A percentile compares a stretch with the other conserved stretches of the same genome.
phyloP scores from a whole-genome alignment of 2,113 vertebrate genomes.

The Campylomormyrus tamandua region DNA sequence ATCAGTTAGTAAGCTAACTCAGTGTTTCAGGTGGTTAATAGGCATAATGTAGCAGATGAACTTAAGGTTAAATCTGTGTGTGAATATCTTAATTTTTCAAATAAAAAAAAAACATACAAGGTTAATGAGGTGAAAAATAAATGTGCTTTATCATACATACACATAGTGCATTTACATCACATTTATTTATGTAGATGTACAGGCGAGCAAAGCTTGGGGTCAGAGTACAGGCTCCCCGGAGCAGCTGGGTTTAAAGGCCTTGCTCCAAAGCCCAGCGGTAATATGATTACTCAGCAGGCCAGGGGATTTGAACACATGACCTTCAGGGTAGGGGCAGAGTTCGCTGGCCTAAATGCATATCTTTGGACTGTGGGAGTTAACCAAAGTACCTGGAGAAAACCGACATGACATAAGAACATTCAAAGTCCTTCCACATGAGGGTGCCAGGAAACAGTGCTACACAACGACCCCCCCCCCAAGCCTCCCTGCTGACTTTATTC shows the following conservation, averaged over 20 bases:
- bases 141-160: neutral
- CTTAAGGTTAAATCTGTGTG: neutral
- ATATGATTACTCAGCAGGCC: neutral
- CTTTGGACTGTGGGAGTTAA: neutral
- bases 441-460: neutral
- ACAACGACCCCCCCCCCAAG: neutral
- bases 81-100: neutral
- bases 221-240: neutral
- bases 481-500: neutral
- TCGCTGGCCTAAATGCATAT: neutral
- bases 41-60: neutral
- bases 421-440: neutral
- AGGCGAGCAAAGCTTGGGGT: neutral
- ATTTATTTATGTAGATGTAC: neutral
- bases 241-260: neutral
- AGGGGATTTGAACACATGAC: neutral
- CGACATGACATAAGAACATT: neutral
- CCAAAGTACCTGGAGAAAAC: neutral
- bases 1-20: no score
- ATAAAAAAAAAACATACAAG: neutral
- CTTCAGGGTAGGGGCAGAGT: neutral
- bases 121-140: neutral
- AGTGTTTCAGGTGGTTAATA: neutral
- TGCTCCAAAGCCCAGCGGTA: neutral
- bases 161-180: neutral